Evolutionary conservation across 1,140 invertebrate genomes (phyloP), one percentile per base, ranked within the genome.

Genomic region (Ostrea denselamellosa): DNA sequence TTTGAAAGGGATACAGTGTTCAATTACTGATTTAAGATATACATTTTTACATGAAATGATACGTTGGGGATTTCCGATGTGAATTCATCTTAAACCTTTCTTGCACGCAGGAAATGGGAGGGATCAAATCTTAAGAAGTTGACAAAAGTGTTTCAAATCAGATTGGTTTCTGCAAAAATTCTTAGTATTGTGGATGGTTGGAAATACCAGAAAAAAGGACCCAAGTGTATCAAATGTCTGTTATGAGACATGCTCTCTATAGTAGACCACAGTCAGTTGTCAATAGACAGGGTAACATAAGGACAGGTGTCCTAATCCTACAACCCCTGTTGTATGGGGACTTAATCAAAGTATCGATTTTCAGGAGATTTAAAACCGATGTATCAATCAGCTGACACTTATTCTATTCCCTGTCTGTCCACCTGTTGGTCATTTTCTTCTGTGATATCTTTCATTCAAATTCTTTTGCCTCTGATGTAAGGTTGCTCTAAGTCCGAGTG

Each of bases 321-420:
- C 25, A 77, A 77, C 28, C 10, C 22, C 8, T 12, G 22, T 28
- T 25, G 2, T 77, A 9, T 77, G 10, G 28, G 22, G 22, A 10
- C 22, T 34, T 14, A 8, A 34, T 77, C 68, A 28, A 25, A 77
- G 12, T 25, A 77, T 77, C 22, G 68, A 77, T 28, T 77, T 77
- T 28, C 65, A 77, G 25, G 28, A 28, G 68, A 77, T 77, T 77
- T 28, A 77, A 77, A 77, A 77, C 28, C 68, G 28, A 77, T 77
- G 68, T 17, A 77, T 77, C 68, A 77, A 77, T 34, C 68, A 77
- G 25, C 68, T 77, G 25, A 77, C 68, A 77, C 68, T 77, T 77
- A 10, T 10, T 77, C 14, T 25, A 12, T 28, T 17, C 58, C 58
- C 14, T 14, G 58, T 0, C 14, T 62, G 58, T 62, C 58, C 19